A percentile compares a stretch with the other conserved stretches of the same genome.
These are phyloP conservation scores for Byasa hedistus DNA, from an alignment of 2,888 invertebrate genomes.

Conservation along the genomic window DNA sequence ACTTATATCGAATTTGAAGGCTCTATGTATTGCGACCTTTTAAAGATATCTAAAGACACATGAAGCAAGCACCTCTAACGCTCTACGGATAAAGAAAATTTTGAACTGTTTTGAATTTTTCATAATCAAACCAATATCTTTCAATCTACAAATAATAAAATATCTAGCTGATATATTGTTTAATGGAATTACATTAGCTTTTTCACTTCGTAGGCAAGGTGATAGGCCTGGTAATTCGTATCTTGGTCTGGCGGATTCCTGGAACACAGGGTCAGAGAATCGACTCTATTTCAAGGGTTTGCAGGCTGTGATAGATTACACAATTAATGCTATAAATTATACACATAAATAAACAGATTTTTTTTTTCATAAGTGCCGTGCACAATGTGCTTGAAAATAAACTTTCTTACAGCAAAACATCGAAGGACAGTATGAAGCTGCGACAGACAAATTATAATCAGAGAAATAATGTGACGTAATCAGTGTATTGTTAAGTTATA, in stretches of 20 bases:
- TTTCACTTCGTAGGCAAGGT: conserved; percentile 99
- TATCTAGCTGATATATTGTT: conserved; percentile 70
- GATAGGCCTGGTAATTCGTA: conserved; percentile 97
- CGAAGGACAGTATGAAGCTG: conserved; percentile 44
- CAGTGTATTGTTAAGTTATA: conserved; percentile 18
- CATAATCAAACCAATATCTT: conserved; percentile 23
- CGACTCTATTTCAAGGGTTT: conserved; percentile 54
- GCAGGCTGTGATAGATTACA: conserved; percentile 33
- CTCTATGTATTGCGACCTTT: conserved; percentile 35
- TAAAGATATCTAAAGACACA: conserved; percentile 33
- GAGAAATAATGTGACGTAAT: conserved; percentile 30
- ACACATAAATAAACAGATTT: conserved; percentile 34
- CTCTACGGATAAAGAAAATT: conserved; percentile 33
- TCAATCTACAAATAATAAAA: conserved; percentile 38
- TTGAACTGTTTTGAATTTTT: conserved; percentile 1
- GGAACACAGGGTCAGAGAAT: conserved; percentile 86
- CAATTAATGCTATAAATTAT: conserved; percentile 30
- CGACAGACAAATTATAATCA: conserved; percentile 46
- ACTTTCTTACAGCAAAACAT: conserved; percentile 37
- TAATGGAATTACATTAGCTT: conserved; percentile 95
- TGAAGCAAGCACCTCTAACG: conserved; percentile 57
- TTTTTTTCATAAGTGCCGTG: conserved; percentile 42
- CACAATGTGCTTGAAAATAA: conserved; percentile 46
- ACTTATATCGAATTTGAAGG: conserved; percentile 31
- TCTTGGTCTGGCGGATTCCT: conserved; percentile 92